Evolutionary conservation across 2,113 vertebrate genomes (phyloP).

Genomic region (Chionomys nivalis): DNA sequence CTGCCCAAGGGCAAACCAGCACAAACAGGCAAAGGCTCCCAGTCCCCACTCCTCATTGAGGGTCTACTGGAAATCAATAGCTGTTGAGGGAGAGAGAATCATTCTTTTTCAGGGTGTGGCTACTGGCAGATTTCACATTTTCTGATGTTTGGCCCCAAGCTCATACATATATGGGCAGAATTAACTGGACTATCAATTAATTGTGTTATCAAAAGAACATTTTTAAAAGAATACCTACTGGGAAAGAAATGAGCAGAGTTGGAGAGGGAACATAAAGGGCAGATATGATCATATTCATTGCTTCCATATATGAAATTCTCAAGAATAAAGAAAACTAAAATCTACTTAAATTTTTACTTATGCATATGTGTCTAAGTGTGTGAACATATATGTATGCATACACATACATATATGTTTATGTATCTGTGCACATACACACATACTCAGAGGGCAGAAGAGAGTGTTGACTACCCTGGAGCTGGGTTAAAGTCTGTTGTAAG

Average conservation of each 20-base stretch:
- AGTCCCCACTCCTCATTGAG: neutral
- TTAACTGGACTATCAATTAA: neutral
- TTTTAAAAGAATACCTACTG: neutral
- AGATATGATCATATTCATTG: neutral
- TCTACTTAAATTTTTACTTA: neutral
- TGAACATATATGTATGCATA: neutral
- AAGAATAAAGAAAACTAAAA: neutral
- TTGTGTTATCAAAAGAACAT: neutral
- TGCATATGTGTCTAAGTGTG: neutral
- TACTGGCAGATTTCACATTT: neutral
- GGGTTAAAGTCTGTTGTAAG: neutral
- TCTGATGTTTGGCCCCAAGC: neutral
- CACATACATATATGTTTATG: neutral
- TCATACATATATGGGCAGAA: neutral
- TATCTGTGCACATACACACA: neutral
- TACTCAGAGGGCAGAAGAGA: neutral
- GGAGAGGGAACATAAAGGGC: neutral
- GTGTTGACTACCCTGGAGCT: neutral
- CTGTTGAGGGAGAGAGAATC: neutral
- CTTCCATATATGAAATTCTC: neutral
- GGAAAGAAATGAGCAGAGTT: neutral
- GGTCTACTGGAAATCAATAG: neutral
- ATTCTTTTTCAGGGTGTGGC: neutral
- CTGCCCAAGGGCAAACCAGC: neutral
- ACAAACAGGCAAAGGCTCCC: too few relatives aligned